Conservation (phyloP, 2,888 invertebrate species). For the Frankliniella fusca region DNA sequence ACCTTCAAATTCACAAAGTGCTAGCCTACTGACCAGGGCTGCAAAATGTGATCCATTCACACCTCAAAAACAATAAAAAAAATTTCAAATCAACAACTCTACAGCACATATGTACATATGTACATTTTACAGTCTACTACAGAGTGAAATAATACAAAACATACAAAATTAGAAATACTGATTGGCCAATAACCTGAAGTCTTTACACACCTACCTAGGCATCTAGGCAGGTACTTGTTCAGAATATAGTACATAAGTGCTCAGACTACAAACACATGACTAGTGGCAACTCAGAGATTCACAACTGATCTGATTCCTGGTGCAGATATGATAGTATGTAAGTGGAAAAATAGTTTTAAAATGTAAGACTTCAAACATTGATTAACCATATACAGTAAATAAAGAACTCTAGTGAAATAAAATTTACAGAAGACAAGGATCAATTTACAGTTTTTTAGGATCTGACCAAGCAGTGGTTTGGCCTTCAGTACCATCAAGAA, state of each 20-base stretch:
- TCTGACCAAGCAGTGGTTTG: too few relatives aligned
- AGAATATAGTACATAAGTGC: neutral
- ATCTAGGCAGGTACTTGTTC: too few relatives aligned
- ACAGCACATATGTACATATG: neutral
- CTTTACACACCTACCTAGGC: neutral
- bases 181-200: neutral
- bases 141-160: neutral
- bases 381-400: too few relatives aligned
- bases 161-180: constrained; percentile 4
- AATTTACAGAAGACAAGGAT: too few relatives aligned
- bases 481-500: neutral
- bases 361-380: too few relatives aligned
- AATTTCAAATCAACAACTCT: constrained; percentile 12
- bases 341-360: too few relatives aligned
- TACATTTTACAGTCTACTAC: neutral
- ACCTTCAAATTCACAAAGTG: too few relatives aligned
- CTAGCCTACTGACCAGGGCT: too few relatives aligned
- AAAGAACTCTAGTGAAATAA: too few relatives aligned
- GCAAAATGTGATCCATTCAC: too few relatives aligned
- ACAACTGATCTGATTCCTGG: neutral
- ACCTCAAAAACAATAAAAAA: constrained; percentile 8
- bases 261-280: neutral
- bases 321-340: too few relatives aligned
- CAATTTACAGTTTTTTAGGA: too few relatives aligned
- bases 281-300: constrained; percentile 2